Percentiles rank a stretch among this genome's conserved stretches.
Conservation (phyloP, 2,888 invertebrate species). For the Thyatira batis region DNA sequence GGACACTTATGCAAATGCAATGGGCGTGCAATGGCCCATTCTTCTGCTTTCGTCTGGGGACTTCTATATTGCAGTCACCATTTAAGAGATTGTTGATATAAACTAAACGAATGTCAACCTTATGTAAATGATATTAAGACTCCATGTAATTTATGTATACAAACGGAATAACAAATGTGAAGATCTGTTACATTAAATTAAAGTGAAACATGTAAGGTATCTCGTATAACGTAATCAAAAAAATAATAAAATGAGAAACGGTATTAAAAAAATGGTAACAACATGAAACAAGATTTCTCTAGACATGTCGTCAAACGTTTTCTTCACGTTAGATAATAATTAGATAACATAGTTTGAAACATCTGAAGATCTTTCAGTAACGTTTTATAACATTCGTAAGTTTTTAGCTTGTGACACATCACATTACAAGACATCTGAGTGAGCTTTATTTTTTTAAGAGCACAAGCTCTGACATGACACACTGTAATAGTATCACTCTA, state of each 20-base stretch:
- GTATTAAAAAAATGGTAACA: background rate
- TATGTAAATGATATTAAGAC: background rate
- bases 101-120: background rate
- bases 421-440: too few species aligned
- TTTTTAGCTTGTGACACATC: too few species aligned
- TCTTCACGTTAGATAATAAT: background rate
- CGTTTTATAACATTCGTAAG: too few species aligned
- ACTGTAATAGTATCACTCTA: constrained; percentile 18
- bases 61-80: constrained; percentile 24
- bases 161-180: background rate
- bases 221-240: background rate
- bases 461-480: too few species aligned
- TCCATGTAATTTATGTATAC: background rate
- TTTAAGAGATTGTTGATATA: constrained; percentile 11
- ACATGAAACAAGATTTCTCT: background rate
- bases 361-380: too few species aligned
- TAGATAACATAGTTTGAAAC: too few species aligned
- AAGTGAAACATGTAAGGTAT: background rate
- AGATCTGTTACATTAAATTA: background rate
- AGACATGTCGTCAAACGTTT: background rate
- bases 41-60: constrained; percentile 56
- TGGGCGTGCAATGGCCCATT: constrained; percentile 58
- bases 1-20: constrained; percentile 68
- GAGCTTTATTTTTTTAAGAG: too few species aligned
- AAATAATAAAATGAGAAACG: background rate